Conservation (phyloP, 2,797 vertebrate species). For the Labeo calbasu region DNA sequence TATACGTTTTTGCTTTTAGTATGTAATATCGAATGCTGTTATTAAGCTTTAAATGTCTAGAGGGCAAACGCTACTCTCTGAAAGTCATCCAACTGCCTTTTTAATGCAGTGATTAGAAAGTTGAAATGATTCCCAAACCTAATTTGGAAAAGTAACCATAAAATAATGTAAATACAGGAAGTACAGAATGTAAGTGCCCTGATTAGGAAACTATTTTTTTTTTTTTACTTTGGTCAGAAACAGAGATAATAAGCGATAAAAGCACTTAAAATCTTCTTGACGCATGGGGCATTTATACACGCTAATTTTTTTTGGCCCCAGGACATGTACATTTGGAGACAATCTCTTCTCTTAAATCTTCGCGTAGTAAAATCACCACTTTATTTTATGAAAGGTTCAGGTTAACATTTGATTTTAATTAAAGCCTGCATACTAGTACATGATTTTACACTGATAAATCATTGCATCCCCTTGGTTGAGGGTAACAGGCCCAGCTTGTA, state of each 20-base stretch:
- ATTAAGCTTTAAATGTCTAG: constrained; percentile 49
- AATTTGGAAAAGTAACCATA: constrained; percentile 11
- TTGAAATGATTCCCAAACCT: constrained; percentile 4
- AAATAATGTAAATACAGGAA: background rate
- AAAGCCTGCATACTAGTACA: background rate
- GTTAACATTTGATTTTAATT: background rate
- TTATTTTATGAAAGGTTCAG: background rate
- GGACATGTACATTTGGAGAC: background rate
- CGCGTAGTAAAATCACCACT: background rate
- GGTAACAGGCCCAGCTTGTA: background rate
- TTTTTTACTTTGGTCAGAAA: background rate
- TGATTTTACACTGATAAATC: constrained; percentile 6
- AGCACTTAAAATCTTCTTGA: background rate
- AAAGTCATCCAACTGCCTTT: constrained; percentile 9
- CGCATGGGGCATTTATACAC: background rate
- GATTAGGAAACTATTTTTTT: background rate
- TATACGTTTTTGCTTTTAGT: constrained; percentile 39
- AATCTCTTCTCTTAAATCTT: background rate
- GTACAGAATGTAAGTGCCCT: background rate
- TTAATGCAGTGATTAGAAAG: background rate
- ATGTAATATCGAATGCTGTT: constrained; percentile 26
- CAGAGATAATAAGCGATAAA: background rate
- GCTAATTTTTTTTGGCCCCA: background rate
- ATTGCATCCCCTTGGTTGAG: background rate
- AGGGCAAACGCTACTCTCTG: constrained; percentile 28